Evolutionary conservation across 1,140 invertebrate genomes (phyloP).

Genomic region (Eciton burchellii): DNA sequence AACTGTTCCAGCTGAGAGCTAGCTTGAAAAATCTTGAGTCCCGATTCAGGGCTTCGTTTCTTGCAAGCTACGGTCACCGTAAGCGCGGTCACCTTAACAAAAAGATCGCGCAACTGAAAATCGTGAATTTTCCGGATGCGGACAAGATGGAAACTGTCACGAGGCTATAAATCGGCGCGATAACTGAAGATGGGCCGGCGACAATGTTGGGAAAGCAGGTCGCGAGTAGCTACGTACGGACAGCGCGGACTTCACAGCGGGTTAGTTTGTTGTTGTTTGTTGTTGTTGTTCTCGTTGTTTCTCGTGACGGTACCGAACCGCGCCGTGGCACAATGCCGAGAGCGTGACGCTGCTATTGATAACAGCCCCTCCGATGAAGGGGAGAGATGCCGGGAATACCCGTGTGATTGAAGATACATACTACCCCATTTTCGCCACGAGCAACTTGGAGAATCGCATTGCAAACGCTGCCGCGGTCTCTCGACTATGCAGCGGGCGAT

Average conservation of each 20-base stretch:
- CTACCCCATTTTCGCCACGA: conserved; percentile 58
- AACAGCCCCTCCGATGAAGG: conserved; percentile 61
- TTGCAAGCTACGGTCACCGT: neutral
- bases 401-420: conserved; percentile 61
- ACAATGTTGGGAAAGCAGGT: conserved; percentile 73
- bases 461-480: conserved; percentile 29
- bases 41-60: too few relatives aligned
- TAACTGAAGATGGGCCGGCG: conserved; percentile 66
- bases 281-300: conserved; percentile 74
- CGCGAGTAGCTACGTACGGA: conserved; percentile 51
- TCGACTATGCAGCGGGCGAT: conserved; percentile 4
- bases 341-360: conserved; percentile 69
- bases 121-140: too few relatives aligned
- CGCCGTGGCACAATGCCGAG: conserved; percentile 66
- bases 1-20: neutral
- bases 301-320: conserved; percentile 64
- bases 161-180: conserved; percentile 69
- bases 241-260: conserved; percentile 62
- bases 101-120: too few relatives aligned
- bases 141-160: conserved; percentile 73
- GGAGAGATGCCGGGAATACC: conserved; percentile 48
- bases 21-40: too few relatives aligned
- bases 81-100: too few relatives aligned
- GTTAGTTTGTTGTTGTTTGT: conserved; percentile 75
- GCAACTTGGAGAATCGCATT: conserved; percentile 54